A percentile compares a stretch with the other conserved stretches of the same genome.
Conservation (phyloP, 2,113 vertebrate species). For the Oxyura jamaicensis region DNA sequence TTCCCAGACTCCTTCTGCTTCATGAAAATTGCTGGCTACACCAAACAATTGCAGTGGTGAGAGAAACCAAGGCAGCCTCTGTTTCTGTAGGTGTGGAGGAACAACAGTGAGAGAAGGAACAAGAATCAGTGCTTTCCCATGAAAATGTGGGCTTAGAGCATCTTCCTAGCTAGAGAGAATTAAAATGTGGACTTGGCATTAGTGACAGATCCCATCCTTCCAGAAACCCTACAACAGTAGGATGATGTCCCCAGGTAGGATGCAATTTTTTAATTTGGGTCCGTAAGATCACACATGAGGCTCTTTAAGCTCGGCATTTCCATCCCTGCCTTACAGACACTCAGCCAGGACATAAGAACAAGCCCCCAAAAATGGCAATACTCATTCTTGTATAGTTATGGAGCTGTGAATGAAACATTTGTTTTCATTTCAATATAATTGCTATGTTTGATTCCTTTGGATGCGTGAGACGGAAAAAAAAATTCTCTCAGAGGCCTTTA, state of each 20-base stretch:
- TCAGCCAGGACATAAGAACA: not conserved
- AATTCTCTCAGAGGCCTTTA: not conserved
- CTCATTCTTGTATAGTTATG: not conserved
- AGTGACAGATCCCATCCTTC: not conserved
- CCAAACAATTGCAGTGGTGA: not conserved
- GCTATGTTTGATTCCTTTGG: not conserved
- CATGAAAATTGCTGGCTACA: not conserved
- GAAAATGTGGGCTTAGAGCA: not conserved
- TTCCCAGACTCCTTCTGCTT: not conserved
- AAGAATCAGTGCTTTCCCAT: not conserved
- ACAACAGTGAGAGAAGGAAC: not conserved
- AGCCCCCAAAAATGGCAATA: not conserved
- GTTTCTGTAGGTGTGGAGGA: not conserved
- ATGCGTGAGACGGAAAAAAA: not conserved
- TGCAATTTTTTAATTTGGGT: not conserved
- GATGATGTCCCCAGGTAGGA: not conserved
- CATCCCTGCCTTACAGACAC: not conserved
- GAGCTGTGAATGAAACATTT: not conserved
- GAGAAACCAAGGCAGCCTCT: not conserved
- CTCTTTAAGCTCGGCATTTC: not conserved
- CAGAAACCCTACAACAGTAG: not conserved
- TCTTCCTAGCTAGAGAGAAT: not conserved
- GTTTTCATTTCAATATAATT: not conserved
- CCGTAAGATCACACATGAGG: not conserved
- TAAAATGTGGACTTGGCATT: not conserved